phyloP scores from a whole-genome alignment of 2,888 invertebrate species.

The Lydus trimaculatus region DNA sequence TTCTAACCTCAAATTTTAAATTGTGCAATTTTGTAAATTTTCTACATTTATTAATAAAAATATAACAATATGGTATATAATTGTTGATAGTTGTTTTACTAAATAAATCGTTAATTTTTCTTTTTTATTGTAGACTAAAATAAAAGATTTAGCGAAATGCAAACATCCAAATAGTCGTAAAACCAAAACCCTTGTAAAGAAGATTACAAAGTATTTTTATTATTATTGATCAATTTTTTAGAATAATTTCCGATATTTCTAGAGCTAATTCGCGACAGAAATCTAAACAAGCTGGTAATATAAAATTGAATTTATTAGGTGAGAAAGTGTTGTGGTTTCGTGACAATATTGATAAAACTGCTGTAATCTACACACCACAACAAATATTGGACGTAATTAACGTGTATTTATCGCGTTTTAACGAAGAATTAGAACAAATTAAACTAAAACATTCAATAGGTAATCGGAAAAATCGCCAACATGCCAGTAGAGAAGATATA shows the following conservation, averaged over 20 bases:
- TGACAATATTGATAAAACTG: slow-evolving; percentile 66
- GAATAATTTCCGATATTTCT: slow-evolving; percentile 37
- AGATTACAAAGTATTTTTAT: slow-evolving; percentile 67
- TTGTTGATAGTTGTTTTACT: not conserved
- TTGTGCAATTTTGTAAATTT: not conserved
- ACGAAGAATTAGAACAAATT: slow-evolving; percentile 59
- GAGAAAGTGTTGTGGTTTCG: slow-evolving; percentile 84
- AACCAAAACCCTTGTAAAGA: slow-evolving; percentile 75
- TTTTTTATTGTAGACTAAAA: slow-evolving; percentile 57
- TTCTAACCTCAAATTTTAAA: slow-evolving; percentile 1
- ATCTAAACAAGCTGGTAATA: slow-evolving; percentile 69
- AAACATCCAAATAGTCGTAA: slow-evolving; percentile 89
- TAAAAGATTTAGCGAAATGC: slow-evolving; percentile 65
- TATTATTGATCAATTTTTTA: slow-evolving; percentile 16
- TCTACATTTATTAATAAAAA: slow-evolving; percentile 56
- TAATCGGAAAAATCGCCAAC: slow-evolving; percentile 76
- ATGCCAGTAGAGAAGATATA: slow-evolving; percentile 80
- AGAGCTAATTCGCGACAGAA: slow-evolving; percentile 67
- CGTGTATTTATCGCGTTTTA: slow-evolving; percentile 56
- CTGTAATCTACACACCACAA: slow-evolving; percentile 66
- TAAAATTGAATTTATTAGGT: slow-evolving; percentile 76
- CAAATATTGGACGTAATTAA: slow-evolving; percentile 68
- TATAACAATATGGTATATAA: slow-evolving; percentile 10
- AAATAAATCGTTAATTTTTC: not conserved
- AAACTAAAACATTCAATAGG: slow-evolving; percentile 79